Base-by-base conservation (phyloP, 2,113 vertebrate species). In the Oncorhynchus kisutch region DNA sequence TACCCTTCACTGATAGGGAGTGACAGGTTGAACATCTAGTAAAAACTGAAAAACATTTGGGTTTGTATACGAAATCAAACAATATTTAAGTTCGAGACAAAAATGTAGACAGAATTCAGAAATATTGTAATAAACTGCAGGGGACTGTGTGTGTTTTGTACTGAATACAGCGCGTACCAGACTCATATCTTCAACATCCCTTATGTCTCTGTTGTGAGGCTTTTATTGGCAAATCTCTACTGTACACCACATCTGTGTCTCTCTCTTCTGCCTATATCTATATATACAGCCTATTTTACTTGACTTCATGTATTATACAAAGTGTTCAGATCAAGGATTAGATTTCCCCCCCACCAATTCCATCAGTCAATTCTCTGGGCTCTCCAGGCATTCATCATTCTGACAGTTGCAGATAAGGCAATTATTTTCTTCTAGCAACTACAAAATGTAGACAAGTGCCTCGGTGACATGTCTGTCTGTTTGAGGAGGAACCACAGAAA, bases 351-450 rank as follows among this genome's bases (percentile, higher is more conserved):
- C 83, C 91, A 34, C 87, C 88, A 85, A 91, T 91, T 92, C 89
- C 91, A 92, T 92, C 90, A 90, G 90, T 92, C 92, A 91, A 89
- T 93, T 92, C 89, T 89, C 51, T 59, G 84, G 79, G 85, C 85
- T 91, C 90, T 92, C 88, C 18, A 16, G 88, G 90, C 92, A 93
- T 93, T 92, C 91, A 92, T 92, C 92, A 93, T 92, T 91, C 88
- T 93, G 92, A 93, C 92, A 92, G 91, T 91, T 91, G 91, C 90
- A 93, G 91, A 93, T 93, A 92, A 91, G 89, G 91, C 90, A 92
- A 92, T 93, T 93, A 93, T 93, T 92, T 93, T 92, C 89, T 87
- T 79, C 83, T 76, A 90, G 91, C 91, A 87, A 91, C 90, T 91
- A 93, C 90, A 92, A 91, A 92, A 90, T 90, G 89, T 92, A 92